phyloP scores from a whole-genome alignment of 2,113 vertebrate species.

The Entelurus aequoreus region DNA sequence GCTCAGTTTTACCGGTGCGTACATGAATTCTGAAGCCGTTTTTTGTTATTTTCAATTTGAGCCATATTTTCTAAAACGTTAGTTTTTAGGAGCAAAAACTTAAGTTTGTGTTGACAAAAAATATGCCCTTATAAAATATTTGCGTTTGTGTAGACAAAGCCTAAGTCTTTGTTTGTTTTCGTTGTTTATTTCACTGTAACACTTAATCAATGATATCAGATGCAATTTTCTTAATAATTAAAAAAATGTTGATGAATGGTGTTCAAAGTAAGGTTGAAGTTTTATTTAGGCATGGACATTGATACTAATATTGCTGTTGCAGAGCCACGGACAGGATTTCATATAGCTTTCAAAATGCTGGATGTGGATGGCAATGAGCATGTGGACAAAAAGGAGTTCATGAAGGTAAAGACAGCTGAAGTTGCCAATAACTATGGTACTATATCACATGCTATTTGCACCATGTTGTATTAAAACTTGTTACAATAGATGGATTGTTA shows the following conservation, averaged over 20 bases:
- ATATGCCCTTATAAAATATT: too few species aligned
- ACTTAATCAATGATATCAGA: too few species aligned
- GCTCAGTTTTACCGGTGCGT: too few species aligned
- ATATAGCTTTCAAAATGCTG: slow-evolving; percentile 97
- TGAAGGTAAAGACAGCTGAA: slow-evolving; percentile 76
- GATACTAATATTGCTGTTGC: slow-evolving; percentile 40
- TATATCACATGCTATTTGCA: not conserved
- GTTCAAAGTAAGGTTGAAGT: not conserved
- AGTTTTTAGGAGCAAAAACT: too few species aligned
- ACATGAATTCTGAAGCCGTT: fast-evolving
- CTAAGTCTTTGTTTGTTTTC: too few species aligned
- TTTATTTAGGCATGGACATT: not conserved
- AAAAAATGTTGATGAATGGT: not conserved
- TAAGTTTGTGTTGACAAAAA: too few species aligned
- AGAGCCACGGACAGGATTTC: slow-evolving; percentile 91
- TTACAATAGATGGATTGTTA: too few species aligned
- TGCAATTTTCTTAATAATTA: not conserved
- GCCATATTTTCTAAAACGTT: too few species aligned
- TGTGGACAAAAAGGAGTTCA: slow-evolving; percentile 93
- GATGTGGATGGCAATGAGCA: slow-evolving; percentile 91
- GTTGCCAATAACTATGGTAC: not conserved
- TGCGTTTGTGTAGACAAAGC: too few species aligned
- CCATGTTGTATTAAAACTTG: not conserved
- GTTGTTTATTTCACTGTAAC: too few species aligned
- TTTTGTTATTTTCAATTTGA: too few species aligned